These are phyloP conservation scores for Apus apus DNA, from an alignment of 2,113 vertebrate genomes.

Conservation along the genomic window DNA sequence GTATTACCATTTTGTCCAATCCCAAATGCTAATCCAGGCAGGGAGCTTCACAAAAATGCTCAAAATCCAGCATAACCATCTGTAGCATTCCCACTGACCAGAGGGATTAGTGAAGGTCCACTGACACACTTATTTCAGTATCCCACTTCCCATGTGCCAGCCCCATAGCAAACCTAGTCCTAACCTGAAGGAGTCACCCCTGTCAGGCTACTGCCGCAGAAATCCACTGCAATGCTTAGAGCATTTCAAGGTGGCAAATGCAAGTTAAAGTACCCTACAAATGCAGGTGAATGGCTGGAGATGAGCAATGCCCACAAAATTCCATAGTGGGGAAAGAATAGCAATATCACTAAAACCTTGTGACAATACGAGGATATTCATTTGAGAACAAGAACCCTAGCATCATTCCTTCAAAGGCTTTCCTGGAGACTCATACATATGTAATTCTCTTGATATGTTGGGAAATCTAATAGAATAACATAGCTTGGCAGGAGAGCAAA, in stretches of 20 bases:
- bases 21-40: not conserved
- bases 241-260: not conserved
- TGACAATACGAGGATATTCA: not conserved
- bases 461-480: not conserved
- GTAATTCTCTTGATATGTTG: not conserved
- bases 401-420: not conserved
- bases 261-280: not conserved
- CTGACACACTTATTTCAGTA: not conserved
- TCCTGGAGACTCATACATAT: not conserved
- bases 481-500: not conserved
- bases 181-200: rapidly evolving
- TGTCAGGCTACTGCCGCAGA: not conserved
- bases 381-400: not conserved
- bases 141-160: rapidly evolving
- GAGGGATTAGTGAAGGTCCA: rapidly evolving
- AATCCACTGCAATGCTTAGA: not conserved
- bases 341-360: not conserved
- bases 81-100: not conserved
- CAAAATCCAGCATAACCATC: not conserved
- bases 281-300: not conserved
- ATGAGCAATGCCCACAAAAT: not conserved
- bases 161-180: not conserved
- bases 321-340: not conserved
- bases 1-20: not conserved
- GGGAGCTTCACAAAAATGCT: not conserved